Evolutionary conservation across 2,113 vertebrate genomes (phyloP), one percentile per base, ranked within the genome.

Genomic region (Triplophysa rosa): DNA sequence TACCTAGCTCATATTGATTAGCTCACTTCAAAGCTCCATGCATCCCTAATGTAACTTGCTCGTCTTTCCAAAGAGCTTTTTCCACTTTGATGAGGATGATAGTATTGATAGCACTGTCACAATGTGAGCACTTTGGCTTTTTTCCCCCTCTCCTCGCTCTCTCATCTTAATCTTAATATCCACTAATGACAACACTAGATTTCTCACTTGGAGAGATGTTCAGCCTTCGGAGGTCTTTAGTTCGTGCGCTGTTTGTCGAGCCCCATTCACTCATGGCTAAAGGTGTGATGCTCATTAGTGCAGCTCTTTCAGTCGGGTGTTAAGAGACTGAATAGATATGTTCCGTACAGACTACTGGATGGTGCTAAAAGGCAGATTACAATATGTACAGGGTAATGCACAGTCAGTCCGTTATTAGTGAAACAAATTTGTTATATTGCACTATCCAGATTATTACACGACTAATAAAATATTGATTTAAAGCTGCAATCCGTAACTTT

Each of bases 81-180:
- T 91, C 81, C 86, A 89, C 92, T 93, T 93, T 94, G 91, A 93
- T 92, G 91, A 82, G 88, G 87, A 88, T 90, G 88, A 91, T 91
- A 90, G 91, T 92, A 93, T 93, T 93, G 92, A 93, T 92, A 90
- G 91, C 87, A 92, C 88, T 91, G 91, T 93, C 91, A 92, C 89
- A 91, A 92, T 94, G 91, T 87, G 87, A 68, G 86, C 88, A 86
- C 90, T 87, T 87, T 84, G 83, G 19, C 13, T 91, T 91, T 61
- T 69, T 45, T 40, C 17, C 74, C 45, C 19, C 72, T 24, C 71
- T 52, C 47, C 17, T 49, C 24, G 13, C 8, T 65, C 61, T 65
- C 61, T 37, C 73, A 64, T 63, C 73, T 52, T 52, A 65, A 83
- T 86, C 87, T 90, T 89, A 88, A 86, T 80, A 83, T 87, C 83